Percentiles rank a stretch among this genome's conserved stretches.
phyloP scores from a whole-genome alignment of 2,888 invertebrate genomes.

The Leucozona laternaria region DNA sequence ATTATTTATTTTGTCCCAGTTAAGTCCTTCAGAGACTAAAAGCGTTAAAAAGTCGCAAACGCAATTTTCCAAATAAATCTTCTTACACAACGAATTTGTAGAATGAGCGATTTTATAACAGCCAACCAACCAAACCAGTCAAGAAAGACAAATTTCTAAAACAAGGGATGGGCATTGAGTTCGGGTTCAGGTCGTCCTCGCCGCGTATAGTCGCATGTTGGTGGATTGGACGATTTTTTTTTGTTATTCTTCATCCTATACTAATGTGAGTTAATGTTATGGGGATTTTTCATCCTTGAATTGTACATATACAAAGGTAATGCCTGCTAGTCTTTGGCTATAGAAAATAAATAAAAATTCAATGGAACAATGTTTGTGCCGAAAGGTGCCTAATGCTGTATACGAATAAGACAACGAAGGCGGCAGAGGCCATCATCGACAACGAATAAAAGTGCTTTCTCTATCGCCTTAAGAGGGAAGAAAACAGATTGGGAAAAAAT shows the following conservation, averaged over 20 bases:
- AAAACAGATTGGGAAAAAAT: conserved; percentile 72
- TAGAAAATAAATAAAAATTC: conserved; percentile 75
- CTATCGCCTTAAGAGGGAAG: conserved; percentile 55
- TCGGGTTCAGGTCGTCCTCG: not conserved
- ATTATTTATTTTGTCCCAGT: conserved; percentile 75
- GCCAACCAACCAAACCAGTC: conserved; percentile 60
- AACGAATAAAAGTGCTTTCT: conserved; percentile 58
- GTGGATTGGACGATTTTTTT: conserved; percentile 50
- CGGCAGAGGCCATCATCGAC: conserved; percentile 50
- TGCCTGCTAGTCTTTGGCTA: conserved; percentile 59
- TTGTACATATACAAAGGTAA: conserved; percentile 73
- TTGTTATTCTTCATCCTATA: conserved; percentile 51
- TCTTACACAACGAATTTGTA: conserved; percentile 52
- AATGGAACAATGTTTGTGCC: conserved; percentile 72
- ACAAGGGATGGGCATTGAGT: conserved; percentile 6
- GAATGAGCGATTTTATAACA: conserved; percentile 36
- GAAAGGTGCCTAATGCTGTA: conserved; percentile 54
- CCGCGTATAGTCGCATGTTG: not conserved
- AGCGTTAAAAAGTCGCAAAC: conserved; percentile 74
- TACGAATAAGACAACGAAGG: conserved; percentile 2
- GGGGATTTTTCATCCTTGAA: conserved; percentile 74
- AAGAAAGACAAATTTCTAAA: conserved; percentile 56
- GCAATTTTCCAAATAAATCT: conserved; percentile 76
- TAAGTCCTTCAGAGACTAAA: conserved; percentile 66
- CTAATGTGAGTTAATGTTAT: conserved; percentile 75